Evolutionary conservation across 2,888 invertebrate genomes (phyloP).

Genomic region (Sphaerophoria taeniata): DNA sequence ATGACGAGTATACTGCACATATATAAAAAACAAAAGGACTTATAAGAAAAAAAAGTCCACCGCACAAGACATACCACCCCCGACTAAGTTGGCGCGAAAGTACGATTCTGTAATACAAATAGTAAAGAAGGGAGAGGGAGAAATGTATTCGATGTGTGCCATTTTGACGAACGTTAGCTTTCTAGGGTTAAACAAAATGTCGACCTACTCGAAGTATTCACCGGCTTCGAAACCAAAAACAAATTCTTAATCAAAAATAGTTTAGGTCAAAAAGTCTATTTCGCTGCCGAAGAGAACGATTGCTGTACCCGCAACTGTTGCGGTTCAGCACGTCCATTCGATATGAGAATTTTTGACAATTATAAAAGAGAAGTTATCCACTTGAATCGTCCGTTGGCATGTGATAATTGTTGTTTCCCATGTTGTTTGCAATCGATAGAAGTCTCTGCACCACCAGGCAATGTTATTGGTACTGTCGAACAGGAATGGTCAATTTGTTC

Average conservation of each 20-base stretch:
- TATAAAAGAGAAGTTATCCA: slow-evolving; percentile 93
- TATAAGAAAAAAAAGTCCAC: too few species aligned
- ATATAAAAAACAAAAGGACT: too few species aligned
- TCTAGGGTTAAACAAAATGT: slow-evolving; percentile 94
- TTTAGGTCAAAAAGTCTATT: slow-evolving; percentile 90
- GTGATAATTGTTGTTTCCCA: slow-evolving; percentile 92
- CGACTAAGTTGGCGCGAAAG: too few species aligned
- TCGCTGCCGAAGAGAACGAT: slow-evolving; percentile 92
- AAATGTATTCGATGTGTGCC: too few species aligned
- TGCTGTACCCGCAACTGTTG: slow-evolving; percentile 93
- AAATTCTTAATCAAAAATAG: slow-evolving; percentile 93
- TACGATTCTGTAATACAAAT: too few species aligned
- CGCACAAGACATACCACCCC: too few species aligned
- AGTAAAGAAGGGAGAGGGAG: too few species aligned
- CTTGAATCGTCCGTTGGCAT: slow-evolving; percentile 91
- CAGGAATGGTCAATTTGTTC: slow-evolving; percentile 91
- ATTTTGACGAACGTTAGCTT: too few species aligned
- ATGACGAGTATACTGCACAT: too few species aligned
- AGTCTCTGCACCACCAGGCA: slow-evolving; percentile 89
- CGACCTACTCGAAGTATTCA: slow-evolving; percentile 88
- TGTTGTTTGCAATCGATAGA: slow-evolving; percentile 93
- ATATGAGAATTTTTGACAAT: slow-evolving; percentile 93
- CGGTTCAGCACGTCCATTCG: slow-evolving; percentile 92
- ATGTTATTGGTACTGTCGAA: slow-evolving; percentile 88
- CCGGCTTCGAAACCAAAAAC: slow-evolving; percentile 95